Base-by-base conservation (phyloP, 2,113 vertebrate genomes). In the Bufo bufo region DNA sequence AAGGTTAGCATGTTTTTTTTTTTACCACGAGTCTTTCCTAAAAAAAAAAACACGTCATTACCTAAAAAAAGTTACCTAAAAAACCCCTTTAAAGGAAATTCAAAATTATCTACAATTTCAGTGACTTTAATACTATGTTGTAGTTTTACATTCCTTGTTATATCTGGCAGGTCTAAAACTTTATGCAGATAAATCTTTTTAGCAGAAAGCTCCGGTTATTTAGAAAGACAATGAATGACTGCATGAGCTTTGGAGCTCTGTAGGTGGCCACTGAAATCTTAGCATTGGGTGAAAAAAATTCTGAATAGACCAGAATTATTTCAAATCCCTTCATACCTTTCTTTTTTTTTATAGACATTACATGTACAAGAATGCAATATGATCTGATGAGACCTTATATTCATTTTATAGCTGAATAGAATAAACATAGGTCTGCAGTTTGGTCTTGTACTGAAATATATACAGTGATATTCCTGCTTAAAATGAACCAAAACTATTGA, bases 171-270 rank as follows among this genome's bases (percentile, higher is more conserved):
- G 49, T 91, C 77, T 77, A 59, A 4, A 79, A 91, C 90, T 47
- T 92, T 92, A 89, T 88, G 82, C 91, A 95, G 94, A 95, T 93
- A 94, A 95, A 95, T 96, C 91, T 91, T 90, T 95, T 95, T 94
- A 93, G 88, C 94, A 95, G 94, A 94, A 78, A 89, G 87, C 90
- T 90, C 90, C 4, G 90, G 92, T 93, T 92, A 92, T 85, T 23
- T 90, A 89, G 92, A 94, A 89, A 78, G 81, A 92, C 89, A 93
- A 85, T 49, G 91, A 89, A 91, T 92, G 90, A 89, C 90, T 90
- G 74, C 90, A 79, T 6, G 23, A 69, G 75, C 80, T 83, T 58
- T 77, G 80, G 92, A 93, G 87, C 93, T 83, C 91, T 86, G 94
- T 94, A 95, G 94, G 94, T 95, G 94, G 94, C 88, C 95, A 94